phyloP scores from a whole-genome alignment of 2,888 invertebrate genomes.

The Ophion obscuratus region DNA sequence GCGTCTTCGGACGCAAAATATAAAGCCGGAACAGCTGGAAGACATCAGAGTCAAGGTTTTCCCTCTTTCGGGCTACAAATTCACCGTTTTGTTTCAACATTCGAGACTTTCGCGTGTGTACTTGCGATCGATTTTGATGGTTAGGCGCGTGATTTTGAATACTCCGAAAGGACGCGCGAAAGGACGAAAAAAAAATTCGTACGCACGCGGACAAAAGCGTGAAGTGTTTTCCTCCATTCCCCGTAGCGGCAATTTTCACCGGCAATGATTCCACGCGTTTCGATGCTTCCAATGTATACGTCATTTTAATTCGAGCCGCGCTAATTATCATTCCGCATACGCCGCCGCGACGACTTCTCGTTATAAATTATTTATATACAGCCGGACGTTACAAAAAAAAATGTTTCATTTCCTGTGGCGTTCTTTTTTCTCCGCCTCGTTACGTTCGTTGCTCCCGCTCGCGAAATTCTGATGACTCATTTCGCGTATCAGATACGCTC shows the following conservation, averaged over 20 bases:
- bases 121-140: conserved; percentile 62
- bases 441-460: conserved; percentile 40
- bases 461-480: conserved; percentile 60
- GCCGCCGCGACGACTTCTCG: not conserved
- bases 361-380: conserved; percentile 38
- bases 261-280: conserved; percentile 39
- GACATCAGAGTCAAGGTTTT: not conserved
- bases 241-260: conserved; percentile 1
- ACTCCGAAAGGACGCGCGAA: conserved; percentile 29
- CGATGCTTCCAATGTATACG: conserved; percentile 73
- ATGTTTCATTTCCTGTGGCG: conserved; percentile 30
- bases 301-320: conserved; percentile 68
- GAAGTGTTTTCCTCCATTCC: not conserved
- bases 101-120: not conserved
- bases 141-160: conserved; percentile 70
- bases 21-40: conserved; percentile 42
- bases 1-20: not conserved
- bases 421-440: conserved; percentile 26
- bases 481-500: not conserved
- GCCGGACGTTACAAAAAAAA: conserved; percentile 56
- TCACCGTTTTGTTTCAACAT: conserved; percentile 30
- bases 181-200: conserved; percentile 4
- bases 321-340: conserved; percentile 77
- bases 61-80: not conserved
- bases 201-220: not conserved